phyloP scores from a whole-genome alignment of 1,140 invertebrate genomes.

The Caenorhabditis brenneri region DNA sequence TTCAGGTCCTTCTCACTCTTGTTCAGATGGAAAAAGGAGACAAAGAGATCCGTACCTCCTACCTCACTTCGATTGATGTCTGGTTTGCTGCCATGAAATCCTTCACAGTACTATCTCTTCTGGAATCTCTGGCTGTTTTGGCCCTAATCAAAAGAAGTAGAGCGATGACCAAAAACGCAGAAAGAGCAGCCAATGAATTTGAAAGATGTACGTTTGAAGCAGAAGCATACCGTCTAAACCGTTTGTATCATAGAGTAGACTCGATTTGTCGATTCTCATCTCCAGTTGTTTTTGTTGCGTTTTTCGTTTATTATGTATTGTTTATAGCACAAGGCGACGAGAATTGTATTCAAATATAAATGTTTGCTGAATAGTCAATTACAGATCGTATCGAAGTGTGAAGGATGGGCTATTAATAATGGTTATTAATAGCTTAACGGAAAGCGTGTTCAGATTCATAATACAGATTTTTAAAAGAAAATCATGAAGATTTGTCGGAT shows the following conservation, averaged over 20 bases:
- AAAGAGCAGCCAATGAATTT: conserved; percentile 67
- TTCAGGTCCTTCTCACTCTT: conserved; percentile 66
- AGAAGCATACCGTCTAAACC: conserved; percentile 59
- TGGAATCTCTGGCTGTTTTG: conserved; percentile 64
- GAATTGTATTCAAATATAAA: conserved; percentile 38
- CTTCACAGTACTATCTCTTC: conserved; percentile 65
- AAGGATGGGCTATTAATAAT: no score
- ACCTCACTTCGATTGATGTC: conserved; percentile 68
- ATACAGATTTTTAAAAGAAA: no score
- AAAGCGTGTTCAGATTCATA: no score
- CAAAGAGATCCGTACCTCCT: conserved; percentile 64
- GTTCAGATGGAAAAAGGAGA: conserved; percentile 71
- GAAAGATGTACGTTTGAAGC: conserved; percentile 54
- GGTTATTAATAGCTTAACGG: no score
- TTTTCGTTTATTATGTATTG: conserved; percentile 67
- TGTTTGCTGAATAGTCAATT: no score
- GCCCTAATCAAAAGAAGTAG: conserved; percentile 67
- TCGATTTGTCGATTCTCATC: conserved; percentile 63
- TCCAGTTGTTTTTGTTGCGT: conserved; percentile 65
- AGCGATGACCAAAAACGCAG: conserved; percentile 66
- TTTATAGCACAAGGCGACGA: conserved; percentile 67
- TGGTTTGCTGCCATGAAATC: conserved; percentile 69
- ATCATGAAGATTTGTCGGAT: no score
- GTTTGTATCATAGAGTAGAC: conserved; percentile 66
- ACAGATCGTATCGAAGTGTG: no score